phyloP scores from a whole-genome alignment of 2,113 vertebrate species.

The Myanophis thanlyinensis region DNA sequence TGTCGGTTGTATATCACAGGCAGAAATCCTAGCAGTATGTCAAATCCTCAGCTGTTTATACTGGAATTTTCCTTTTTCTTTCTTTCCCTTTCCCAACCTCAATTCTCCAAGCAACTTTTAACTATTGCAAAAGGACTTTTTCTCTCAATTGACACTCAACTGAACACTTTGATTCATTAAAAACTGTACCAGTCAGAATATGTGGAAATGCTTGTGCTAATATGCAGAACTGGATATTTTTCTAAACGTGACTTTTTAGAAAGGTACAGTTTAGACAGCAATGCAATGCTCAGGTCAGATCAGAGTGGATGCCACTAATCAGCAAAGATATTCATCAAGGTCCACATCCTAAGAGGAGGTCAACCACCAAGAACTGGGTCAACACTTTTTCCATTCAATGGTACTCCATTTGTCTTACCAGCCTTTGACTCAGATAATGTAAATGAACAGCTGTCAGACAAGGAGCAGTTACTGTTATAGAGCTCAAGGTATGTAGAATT shows the following conservation, averaged over 20 bases:
- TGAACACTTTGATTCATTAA: not conserved
- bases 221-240: not conserved
- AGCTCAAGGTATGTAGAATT: not conserved
- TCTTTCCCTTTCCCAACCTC: not conserved
- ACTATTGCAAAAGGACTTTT: not conserved
- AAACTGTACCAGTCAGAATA: not conserved
- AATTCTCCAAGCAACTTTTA: constrained; percentile 18
- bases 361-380: not conserved
- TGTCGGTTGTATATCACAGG: constrained; percentile 15
- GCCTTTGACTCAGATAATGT: not conserved
- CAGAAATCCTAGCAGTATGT: not conserved
- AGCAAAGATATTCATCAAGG: not conserved
- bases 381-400: not conserved
- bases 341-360: not conserved
- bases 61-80: not conserved
- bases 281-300: not conserved
- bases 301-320: not conserved
- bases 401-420: not conserved
- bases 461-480: not conserved
- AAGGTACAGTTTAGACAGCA: not conserved
- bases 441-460: not conserved
- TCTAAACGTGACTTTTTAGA: not conserved
- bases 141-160: constrained; percentile 16
- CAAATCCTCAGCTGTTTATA: not conserved
- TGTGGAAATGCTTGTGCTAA: not conserved